A percentile compares a stretch with the other conserved stretches of the same genome.
These are phyloP conservation scores for Agrotis exclamationis DNA, from an alignment of 2,888 invertebrate genomes.

Conservation along the genomic window DNA sequence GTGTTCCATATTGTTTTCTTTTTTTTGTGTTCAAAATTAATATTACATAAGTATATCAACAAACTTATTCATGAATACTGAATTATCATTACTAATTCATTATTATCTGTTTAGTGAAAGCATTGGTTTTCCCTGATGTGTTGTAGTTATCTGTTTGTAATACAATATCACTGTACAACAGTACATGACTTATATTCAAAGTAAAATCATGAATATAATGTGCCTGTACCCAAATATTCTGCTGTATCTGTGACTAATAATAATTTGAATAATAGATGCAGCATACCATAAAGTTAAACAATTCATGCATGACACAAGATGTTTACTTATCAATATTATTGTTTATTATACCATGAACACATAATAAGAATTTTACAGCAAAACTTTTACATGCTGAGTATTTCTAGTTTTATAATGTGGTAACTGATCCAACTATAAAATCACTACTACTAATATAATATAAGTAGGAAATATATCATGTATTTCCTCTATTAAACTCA, in stretches of 20 bases:
- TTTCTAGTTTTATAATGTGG: neutral
- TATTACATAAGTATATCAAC: neutral
- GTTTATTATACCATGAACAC: neutral
- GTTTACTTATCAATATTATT: slow-evolving; percentile 7
- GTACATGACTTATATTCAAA: neutral
- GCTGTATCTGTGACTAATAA: neutral
- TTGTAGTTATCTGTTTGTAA: slow-evolving; percentile 24
- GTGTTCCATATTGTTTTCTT: slow-evolving; percentile 59
- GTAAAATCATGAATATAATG: neutral
- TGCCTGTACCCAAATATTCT: neutral
- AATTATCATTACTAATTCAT: neutral
- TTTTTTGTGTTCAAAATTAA: neutral
- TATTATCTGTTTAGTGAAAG: neutral
- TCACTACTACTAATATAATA: neutral
- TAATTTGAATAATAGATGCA: slow-evolving; percentile 3
- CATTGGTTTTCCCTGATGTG: slow-evolving; percentile 28
- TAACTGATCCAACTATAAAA: neutral
- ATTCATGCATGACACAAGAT: neutral
- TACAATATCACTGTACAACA: slow-evolving; percentile 13
- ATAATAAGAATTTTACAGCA: neutral
- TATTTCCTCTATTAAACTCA: neutral
- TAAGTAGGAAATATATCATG: slow-evolving; percentile 4
- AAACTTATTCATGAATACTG: slow-evolving; percentile 1
- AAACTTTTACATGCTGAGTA: neutral
- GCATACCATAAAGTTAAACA: neutral